Evolutionary conservation across 2,888 invertebrate genomes (phyloP).

Genomic region (Lottia gigantea): DNA sequence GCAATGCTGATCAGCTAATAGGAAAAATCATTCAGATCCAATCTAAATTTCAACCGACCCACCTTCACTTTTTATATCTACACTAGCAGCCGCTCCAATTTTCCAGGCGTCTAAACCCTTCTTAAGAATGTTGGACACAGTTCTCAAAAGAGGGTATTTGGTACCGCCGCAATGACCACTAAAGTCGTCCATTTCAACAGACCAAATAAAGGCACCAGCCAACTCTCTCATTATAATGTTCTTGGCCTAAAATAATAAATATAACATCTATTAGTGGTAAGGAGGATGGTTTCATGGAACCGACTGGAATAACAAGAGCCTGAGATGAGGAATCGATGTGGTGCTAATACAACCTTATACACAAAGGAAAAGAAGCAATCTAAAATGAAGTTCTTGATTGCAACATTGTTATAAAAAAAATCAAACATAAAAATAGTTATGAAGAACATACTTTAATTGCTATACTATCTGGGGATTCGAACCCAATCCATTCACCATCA

Average conservation of each 20-base stretch:
- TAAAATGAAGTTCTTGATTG: too few species aligned
- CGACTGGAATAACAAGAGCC: too few species aligned
- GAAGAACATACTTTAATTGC: constrained; percentile 75
- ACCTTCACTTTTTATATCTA: background rate
- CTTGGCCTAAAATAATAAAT: constrained; percentile 35
- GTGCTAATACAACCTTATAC: too few species aligned
- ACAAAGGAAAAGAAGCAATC: too few species aligned
- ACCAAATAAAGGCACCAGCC: constrained; percentile 97
- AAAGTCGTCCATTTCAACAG: constrained; percentile 96
- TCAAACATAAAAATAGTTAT: too few species aligned
- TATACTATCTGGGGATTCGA: constrained; percentile 88
- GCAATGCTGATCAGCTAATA: too few species aligned
- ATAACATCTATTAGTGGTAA: background rate
- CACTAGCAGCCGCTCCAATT: constrained; percentile 8
- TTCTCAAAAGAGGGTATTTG: constrained; percentile 88
- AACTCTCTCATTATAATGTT: constrained; percentile 40
- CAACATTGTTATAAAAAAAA: too few species aligned
- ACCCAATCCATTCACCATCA: constrained; percentile 91
- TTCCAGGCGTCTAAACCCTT: background rate
- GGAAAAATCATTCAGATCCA: too few species aligned
- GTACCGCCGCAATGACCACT: constrained; percentile 86
- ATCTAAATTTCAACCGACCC: too few species aligned
- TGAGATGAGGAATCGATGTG: too few species aligned
- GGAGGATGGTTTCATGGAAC: too few species aligned
- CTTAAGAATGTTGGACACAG: constrained; percentile 77